Evolutionary conservation across 2,888 invertebrate species (phyloP).

Genomic region (Poecilobothrus nobilitatus): DNA sequence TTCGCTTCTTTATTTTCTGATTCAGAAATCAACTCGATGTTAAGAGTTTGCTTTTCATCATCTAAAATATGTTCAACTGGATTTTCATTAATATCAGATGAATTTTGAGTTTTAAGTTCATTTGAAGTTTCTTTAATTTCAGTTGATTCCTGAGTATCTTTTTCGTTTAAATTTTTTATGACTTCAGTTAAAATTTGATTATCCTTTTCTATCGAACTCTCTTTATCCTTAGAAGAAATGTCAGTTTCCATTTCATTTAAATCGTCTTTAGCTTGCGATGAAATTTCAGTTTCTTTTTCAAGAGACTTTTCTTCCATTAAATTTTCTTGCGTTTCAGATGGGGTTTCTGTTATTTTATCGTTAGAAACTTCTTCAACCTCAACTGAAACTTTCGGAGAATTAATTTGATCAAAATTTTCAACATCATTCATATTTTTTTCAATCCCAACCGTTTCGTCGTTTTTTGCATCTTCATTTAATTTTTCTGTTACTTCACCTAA

Average conservation of each 20-base stretch:
- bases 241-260: too few species aligned
- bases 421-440: not conserved
- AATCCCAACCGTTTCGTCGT: not conserved
- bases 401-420: too few species aligned
- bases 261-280: too few species aligned
- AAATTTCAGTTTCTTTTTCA: too few species aligned
- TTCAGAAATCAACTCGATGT: not conserved
- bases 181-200: not conserved
- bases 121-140: conserved; percentile 18
- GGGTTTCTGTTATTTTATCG: too few species aligned
- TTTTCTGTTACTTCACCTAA: not conserved
- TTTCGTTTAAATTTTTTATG: not conserved
- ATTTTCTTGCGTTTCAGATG: too few species aligned
- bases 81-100: too few species aligned
- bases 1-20: not conserved
- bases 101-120: not conserved
- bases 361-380: too few species aligned
- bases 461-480: not conserved
- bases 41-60: not conserved
- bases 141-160: not conserved
- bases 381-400: too few species aligned
- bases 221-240: not conserved
- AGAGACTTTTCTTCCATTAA: too few species aligned
- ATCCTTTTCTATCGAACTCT: not conserved
- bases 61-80: not conserved